Conservation (phyloP, 2,797 vertebrate genomes). For the Botia kubotai region DNA sequence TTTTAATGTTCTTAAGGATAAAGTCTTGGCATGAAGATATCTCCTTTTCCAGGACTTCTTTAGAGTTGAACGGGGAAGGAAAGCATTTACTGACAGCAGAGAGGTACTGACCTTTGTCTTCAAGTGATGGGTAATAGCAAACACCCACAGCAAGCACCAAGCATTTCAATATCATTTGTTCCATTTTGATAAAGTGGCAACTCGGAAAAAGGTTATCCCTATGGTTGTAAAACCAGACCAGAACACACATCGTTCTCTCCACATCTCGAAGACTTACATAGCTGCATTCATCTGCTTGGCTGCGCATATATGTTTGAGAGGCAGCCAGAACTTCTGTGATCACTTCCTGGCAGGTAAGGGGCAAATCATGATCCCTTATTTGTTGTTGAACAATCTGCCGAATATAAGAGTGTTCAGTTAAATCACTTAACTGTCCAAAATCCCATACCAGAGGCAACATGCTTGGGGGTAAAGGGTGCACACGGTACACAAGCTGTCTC, state of each 20-base stretch:
- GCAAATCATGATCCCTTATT: conserved; percentile 61
- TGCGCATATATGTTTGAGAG: conserved; percentile 79
- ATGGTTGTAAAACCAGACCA: conserved; percentile 80
- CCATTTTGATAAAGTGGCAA: not conserved
- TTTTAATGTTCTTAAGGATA: conserved; percentile 74
- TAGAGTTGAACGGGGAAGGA: conserved; percentile 52
- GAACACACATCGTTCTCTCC: conserved; percentile 80
- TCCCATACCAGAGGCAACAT: conserved; percentile 84
- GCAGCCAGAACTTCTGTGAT: conserved; percentile 74
- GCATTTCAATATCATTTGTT: conserved; percentile 68
- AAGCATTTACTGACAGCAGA: conserved; percentile 68
- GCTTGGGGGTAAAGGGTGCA: conserved; percentile 83
- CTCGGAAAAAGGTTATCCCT: conserved; percentile 63
- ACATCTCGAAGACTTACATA: conserved; percentile 84
- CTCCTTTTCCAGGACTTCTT: conserved; percentile 59
- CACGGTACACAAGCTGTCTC: conserved; percentile 83
- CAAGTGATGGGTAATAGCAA: conserved; percentile 82
- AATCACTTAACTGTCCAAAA: conserved; percentile 81
- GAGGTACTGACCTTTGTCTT: conserved; percentile 73
- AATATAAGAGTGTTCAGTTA: conserved; percentile 78
- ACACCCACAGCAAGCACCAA: conserved; percentile 78
- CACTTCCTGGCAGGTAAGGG: conserved; percentile 49
- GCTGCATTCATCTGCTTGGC: conserved; percentile 77
- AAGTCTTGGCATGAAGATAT: conserved; percentile 77
- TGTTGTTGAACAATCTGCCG: conserved; percentile 78